Evolutionary conservation across 1,140 invertebrate species (phyloP), one percentile per base, ranked within the genome.

Genomic region (Cherax quadricarinatus): DNA sequence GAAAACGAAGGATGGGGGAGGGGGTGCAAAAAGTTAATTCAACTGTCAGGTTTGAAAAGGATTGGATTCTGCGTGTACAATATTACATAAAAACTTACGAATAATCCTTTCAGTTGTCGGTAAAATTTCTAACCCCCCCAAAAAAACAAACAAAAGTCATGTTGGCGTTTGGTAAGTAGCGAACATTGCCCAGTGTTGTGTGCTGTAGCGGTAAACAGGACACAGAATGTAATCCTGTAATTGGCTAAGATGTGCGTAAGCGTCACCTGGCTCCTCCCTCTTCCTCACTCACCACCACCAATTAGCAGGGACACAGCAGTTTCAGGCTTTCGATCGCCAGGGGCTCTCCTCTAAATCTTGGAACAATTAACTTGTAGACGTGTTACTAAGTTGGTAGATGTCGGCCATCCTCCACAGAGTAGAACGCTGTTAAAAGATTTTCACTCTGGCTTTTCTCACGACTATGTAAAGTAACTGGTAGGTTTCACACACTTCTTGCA

Each of bases 341-440:
- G 18, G 85, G 85, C 48, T 51, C 62, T 86, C 75, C 75, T 86
- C 75, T 86, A 86, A 86, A 86, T 73, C 85, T 86, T 70, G 48
- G 62, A 60, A 41, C 84, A 86, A 86, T 86, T 86, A 86, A 86
- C 24, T 75, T 75, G 30, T 41, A 41, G 30, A 41, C 30, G 30
- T 0, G 30, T 41, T 41, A 2, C 30, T 41, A 1, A 41, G 30
- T 41, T 41, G 30, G 30, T 41, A 41, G 30, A 41, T 0, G 30
- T 41, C 30, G 30, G 30, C 30, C 0, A 41, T 41, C 30, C 30
- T 41, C 30, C 30, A 1, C 30, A 41, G 30, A 41, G 30, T 41
- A 41, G 2, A 41, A 41, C 30, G 30, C 30, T 41, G 30, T 41
- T 41, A 41, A 41, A 41, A 0, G 30, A n/a, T n/a, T n/a, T n/a